Conservation (phyloP, 2,113 vertebrate species). For the Gobiocypris rarus region DNA sequence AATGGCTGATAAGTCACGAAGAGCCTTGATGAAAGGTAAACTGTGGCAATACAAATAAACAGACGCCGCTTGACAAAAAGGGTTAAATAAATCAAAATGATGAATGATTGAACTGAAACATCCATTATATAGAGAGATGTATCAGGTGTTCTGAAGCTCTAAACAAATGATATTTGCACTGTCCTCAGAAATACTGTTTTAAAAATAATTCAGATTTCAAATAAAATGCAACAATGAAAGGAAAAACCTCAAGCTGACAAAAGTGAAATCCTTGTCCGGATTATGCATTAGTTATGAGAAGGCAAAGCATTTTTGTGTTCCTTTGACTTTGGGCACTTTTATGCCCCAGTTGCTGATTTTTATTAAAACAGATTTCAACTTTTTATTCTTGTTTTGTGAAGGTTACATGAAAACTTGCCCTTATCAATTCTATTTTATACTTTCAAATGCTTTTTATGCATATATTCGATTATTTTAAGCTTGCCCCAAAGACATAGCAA, state of each 20-base stretch:
- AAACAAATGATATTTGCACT: background rate
- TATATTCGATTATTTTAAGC: background rate
- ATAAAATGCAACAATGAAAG: no score
- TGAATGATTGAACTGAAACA: background rate
- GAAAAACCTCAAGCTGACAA: background rate
- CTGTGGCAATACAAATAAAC: slow-evolving; percentile 26
- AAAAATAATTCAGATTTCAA: background rate
- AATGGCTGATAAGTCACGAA: slow-evolving; percentile 21
- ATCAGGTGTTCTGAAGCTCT: background rate
- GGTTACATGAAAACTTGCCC: background rate
- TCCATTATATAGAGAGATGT: background rate
- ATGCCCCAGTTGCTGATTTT: background rate
- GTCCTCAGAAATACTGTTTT: background rate
- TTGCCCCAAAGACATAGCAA: background rate
- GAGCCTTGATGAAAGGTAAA: slow-evolving; percentile 41
- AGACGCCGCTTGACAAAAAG: background rate
- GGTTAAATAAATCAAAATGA: background rate
- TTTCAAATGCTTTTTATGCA: background rate
- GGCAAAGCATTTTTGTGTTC: background rate
- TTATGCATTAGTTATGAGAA: slow-evolving; percentile 6
- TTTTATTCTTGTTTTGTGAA: background rate
- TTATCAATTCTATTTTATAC: background rate
- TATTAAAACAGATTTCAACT: background rate
- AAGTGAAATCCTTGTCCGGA: background rate
- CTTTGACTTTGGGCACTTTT: background rate